phyloP scores from a whole-genome alignment of 2,888 invertebrate species.

The Ophion costatus region DNA sequence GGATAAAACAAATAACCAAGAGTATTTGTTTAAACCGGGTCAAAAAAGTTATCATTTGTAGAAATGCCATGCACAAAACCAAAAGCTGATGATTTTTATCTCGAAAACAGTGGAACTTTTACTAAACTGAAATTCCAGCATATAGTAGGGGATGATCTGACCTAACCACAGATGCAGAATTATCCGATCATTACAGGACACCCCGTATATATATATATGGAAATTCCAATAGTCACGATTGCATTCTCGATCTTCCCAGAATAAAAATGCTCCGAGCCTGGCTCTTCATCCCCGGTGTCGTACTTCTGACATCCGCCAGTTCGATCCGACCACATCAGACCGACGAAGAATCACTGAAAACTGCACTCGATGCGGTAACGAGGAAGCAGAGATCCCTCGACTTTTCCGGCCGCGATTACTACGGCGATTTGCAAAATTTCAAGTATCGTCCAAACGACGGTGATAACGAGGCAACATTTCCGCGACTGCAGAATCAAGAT shows the following conservation, averaged over 20 bases:
- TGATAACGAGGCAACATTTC: slow-evolving; percentile 71
- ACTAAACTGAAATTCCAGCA: too few relatives aligned
- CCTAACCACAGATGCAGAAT: too few relatives aligned
- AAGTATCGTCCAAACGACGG: slow-evolving; percentile 73
- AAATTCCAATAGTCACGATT: slow-evolving; percentile 27
- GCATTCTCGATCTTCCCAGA: slow-evolving; percentile 17
- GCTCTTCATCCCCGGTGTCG: slow-evolving; percentile 43
- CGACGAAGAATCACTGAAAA: slow-evolving; percentile 82
- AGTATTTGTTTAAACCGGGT: too few relatives aligned
- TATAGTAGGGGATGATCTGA: too few relatives aligned
- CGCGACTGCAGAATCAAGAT: slow-evolving; percentile 64
- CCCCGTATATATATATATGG: neutral
- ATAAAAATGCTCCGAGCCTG: slow-evolving; percentile 54
- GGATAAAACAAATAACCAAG: too few relatives aligned
- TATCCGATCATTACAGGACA: too few relatives aligned
- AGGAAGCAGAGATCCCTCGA: slow-evolving; percentile 83
- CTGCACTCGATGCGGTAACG: slow-evolving; percentile 83
- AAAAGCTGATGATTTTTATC: too few relatives aligned
- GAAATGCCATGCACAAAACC: too few relatives aligned
- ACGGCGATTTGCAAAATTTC: slow-evolving; percentile 75
- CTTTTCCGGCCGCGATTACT: slow-evolving; percentile 74
- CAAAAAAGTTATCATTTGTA: too few relatives aligned
- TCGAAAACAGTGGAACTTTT: too few relatives aligned
- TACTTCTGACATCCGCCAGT: slow-evolving; percentile 47
- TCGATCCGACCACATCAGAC: slow-evolving; percentile 69